Conservation (phyloP, 1,140 invertebrate genomes). For the Chymomyza costata region DNA sequence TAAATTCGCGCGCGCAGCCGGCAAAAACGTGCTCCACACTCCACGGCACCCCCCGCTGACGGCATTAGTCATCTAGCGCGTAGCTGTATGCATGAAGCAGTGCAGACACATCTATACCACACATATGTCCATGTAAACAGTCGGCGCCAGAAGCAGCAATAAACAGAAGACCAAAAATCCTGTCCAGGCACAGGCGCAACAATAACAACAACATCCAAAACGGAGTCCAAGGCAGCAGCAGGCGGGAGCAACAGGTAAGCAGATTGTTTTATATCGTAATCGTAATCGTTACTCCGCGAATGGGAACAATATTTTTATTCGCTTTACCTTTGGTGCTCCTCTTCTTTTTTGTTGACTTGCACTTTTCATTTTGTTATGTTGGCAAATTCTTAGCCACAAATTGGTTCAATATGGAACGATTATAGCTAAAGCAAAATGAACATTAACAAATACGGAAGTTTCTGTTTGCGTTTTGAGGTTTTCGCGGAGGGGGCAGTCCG, state of each 20-base stretch:
- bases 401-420: constrained; percentile 19
- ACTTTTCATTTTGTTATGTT: constrained; percentile 24
- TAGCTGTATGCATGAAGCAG: too few species aligned
- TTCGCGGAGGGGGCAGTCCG: constrained; percentile 11
- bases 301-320: too few species aligned
- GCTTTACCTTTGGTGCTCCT: neutral
- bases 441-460: constrained; percentile 31
- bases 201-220: constrained; percentile 5
- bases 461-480: neutral
- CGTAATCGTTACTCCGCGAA: constrained; percentile 23
- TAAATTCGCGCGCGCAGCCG: too few species aligned
- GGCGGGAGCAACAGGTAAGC: constrained; percentile 38
- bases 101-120: too few species aligned
- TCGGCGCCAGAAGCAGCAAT: too few species aligned
- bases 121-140: too few species aligned
- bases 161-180: too few species aligned
- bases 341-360: constrained; percentile 24
- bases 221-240: constrained; percentile 15
- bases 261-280: constrained; percentile 10
- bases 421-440: too few species aligned
- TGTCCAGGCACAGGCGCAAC: too few species aligned
- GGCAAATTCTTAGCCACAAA: constrained; percentile 30
- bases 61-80: too few species aligned
- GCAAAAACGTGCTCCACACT: too few species aligned
- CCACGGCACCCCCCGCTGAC: too few species aligned